Conservation (phyloP, 2,113 vertebrate genomes). For the Istiophorus platypterus region DNA sequence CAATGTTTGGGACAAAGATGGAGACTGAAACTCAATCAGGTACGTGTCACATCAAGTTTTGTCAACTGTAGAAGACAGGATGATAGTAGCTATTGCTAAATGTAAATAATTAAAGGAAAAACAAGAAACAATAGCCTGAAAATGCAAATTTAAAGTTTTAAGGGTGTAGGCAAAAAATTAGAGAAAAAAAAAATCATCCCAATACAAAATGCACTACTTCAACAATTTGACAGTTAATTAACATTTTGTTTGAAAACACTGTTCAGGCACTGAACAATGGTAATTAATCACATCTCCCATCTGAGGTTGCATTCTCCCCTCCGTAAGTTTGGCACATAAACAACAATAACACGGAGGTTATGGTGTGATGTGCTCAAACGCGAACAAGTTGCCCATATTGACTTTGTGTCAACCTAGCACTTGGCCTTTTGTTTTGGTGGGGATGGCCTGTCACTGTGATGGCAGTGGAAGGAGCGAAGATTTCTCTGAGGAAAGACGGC, state of each 20-base stretch:
- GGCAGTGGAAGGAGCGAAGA: constrained; percentile 68
- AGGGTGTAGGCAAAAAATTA: background rate
- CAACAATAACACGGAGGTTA: constrained; percentile 63
- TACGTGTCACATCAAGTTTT: constrained; percentile 53
- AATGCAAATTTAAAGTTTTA: constrained; percentile 15
- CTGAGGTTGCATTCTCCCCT: constrained; percentile 18
- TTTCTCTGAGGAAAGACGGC: constrained; percentile 76
- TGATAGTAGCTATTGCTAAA: constrained; percentile 22
- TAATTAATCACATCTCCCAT: constrained; percentile 47
- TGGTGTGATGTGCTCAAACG: constrained; percentile 61
- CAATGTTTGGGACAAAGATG: constrained; percentile 45
- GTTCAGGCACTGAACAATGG: constrained; percentile 11
- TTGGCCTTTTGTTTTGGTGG: constrained; percentile 81
- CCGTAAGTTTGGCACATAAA: constrained; percentile 32
- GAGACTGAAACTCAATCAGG: constrained; percentile 51
- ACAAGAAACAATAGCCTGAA: background rate
- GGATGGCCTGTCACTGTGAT: constrained; percentile 75
- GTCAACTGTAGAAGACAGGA: constrained; percentile 22
- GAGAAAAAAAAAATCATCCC: too few relatives aligned
- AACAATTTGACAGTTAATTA: constrained; percentile 16
- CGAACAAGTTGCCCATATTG: constrained; percentile 72
- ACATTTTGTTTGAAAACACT: constrained; percentile 32
- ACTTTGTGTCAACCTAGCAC: constrained; percentile 78
- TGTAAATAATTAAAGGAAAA: constrained; percentile 10
- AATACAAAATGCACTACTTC: background rate